Base-by-base conservation (phyloP, 2,888 invertebrate genomes). In the Zygothrica quintamaculata region DNA sequence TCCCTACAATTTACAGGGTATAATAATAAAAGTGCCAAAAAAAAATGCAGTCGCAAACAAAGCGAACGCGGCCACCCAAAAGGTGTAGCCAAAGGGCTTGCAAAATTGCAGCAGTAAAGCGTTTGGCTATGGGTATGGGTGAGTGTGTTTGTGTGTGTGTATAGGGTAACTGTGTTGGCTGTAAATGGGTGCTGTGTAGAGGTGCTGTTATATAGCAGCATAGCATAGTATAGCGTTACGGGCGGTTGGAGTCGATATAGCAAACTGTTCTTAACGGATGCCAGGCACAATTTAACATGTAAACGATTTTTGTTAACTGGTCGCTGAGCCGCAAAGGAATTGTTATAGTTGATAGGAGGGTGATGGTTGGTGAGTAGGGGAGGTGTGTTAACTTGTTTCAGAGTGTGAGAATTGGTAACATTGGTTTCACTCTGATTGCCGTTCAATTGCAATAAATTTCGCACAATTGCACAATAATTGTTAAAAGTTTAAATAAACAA, bases 381-480 rank as follows among this genome's bases (percentile, higher is more conserved):
- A n/a, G 3, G 26, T 1, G 48, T n/a, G n/a, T n/a, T n/a, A n/a
- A n/a, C n/a, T n/a, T n/a, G n/a, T n/a, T n/a, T n/a, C n/a, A n/a
- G n/a, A n/a, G n/a, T n/a, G n/a, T n/a, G n/a, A n/a, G n/a, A n/a
- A n/a, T n/a, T n/a, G n/a, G n/a, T 58, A 48, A 65, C 64, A 65
- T 56, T 51, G 60, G 65, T 59, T 65, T 66, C 84, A 62, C 58
- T 76, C 85, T 87, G 87, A 87, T 84, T 82, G 87, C 79, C 68
- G 75, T 80, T 85, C 87, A 82, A 85, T 86, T 77, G 86, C 86
- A 84, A 86, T 86, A 86, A 88, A 86, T 86, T 86, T 86, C 82
- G 80, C 78, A 69, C 88, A 88, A 87, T 86, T 86, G 88, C 86
- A 87, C 86, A 82, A 87, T 87, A 86, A 86, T 88, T 88, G 88